Conservation (phyloP, 2,888 invertebrate species). For the Apamea crenata region DNA sequence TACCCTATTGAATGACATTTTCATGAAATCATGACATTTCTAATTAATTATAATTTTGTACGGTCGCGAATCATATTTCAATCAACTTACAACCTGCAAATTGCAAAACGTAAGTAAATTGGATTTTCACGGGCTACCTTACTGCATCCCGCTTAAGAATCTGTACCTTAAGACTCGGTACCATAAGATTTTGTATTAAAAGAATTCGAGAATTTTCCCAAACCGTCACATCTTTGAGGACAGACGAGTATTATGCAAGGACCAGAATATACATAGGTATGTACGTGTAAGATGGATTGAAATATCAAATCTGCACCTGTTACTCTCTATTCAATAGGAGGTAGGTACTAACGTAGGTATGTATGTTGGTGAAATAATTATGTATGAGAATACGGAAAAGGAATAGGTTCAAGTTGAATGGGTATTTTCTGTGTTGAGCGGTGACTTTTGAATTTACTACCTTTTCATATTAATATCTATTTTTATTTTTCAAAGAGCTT, state of each 20-base stretch:
- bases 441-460: not conserved
- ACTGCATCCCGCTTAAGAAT: not conserved
- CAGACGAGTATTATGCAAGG: conserved; percentile 21
- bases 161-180: conserved; percentile 12
- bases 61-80: no score
- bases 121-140: not conserved
- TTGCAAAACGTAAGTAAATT: not conserved
- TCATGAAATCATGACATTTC: not conserved
- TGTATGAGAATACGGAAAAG: conserved; percentile 46
- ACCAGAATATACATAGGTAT: conserved; percentile 52
- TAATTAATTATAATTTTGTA: no score
- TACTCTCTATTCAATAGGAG: conserved; percentile 40
- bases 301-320: conserved; percentile 66
- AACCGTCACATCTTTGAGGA: conserved; percentile 27
- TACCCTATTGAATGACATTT: not conserved
- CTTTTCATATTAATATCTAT: not conserved
- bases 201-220: conserved; percentile 15
- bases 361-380: conserved; percentile 51
- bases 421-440: conserved; percentile 7
- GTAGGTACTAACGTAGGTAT: conserved; percentile 21
- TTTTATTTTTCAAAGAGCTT: not conserved
- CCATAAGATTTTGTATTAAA: conserved; percentile 18
- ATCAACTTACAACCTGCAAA: not conserved
- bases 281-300: conserved; percentile 53
- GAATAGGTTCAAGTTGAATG: conserved; percentile 27